Base-by-base conservation (phyloP, 2,888 invertebrate genomes). In the Diploptera punctata region DNA sequence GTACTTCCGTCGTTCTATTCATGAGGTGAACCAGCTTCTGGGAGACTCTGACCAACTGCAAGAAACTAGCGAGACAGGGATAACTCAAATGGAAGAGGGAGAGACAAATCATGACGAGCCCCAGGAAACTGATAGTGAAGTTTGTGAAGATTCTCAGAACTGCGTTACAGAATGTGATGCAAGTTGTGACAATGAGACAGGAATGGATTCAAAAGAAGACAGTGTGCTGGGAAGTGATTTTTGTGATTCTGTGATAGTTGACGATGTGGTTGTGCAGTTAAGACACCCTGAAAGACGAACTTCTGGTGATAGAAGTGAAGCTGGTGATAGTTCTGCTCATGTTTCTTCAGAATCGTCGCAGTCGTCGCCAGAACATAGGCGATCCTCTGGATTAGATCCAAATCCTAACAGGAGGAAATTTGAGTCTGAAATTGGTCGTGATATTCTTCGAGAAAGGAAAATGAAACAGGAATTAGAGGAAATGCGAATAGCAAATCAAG, bases 1-100 rank as follows among this genome's bases (percentile, higher is more conserved):
- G 77, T 90, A 91, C 79, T 91, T 92, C 77, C 86, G 89, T 49
- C 86, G 90, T 77, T 91, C 91, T 24, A 89, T 93, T 49, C 89
- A 91, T 57, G 92, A 93, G 82, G 91, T 93, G 0, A 93, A 93
- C 79, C 89, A 86, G 24, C 77, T 89, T 70, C 77, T 88, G 5
- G 81, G 81, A 33, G 83, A 82, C 10, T 26, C 65, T 16, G 67
- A 21, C 18, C n/a, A 10, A 33, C 54, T 24, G n/a, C 18, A 26
- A 7, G 33, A 47, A 26, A 13, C 10, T n/a, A 10, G n/a, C 26
- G 18, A n/a, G 43, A 1, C 18, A 38, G 10, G 33, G 47, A 26
- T 18, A 49, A 3, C 21, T n/a, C 7, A 5, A 33, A 33, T 33
- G 33, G 7, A 33, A 33, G 33, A 33, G 33, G 10, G 33, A 7